A percentile compares a stretch with the other conserved stretches of the same genome.
These are phyloP conservation scores for Lytechinus pictus DNA, from an alignment of 35 echinoderm and acorn worm genomes.

Conservation along the genomic window DNA sequence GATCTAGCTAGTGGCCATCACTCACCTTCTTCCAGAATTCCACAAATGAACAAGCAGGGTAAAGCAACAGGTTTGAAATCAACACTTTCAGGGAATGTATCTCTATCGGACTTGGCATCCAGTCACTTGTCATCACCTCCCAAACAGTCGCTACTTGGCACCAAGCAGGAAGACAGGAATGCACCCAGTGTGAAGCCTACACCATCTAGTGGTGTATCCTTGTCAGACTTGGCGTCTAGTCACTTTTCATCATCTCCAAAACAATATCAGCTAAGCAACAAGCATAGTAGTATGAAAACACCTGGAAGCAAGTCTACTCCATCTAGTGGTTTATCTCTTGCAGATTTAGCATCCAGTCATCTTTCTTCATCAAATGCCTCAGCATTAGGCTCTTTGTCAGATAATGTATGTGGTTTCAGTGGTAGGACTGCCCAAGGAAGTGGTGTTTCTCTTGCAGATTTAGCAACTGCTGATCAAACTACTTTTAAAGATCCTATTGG, in stretches of 20 bases:
- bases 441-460: not conserved
- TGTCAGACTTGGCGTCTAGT: conserved; percentile 37
- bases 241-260: conserved; percentile 23
- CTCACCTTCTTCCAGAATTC: not conserved
- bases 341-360: conserved; percentile 11
- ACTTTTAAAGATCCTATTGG: not conserved
- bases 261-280: not conserved
- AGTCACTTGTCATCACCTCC: conserved; percentile 46
- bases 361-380: not conserved
- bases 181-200: not conserved
- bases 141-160: not conserved
- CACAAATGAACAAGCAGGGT: not conserved
- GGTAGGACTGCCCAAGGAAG: not conserved
- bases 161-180: not conserved
- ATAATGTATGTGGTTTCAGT: not conserved
- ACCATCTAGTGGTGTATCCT: not conserved
- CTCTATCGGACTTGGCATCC: conserved; percentile 36
- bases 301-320: not conserved
- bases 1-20: not conserved
- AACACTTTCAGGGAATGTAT: not conserved
- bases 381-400: not conserved
- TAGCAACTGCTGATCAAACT: not conserved
- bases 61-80: no score
- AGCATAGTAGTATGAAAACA: not conserved
- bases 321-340: conserved; percentile 2